These are phyloP conservation scores for Dryadula phaetusa DNA, from an alignment of 2,888 invertebrate genomes.

Conservation along the genomic window DNA sequence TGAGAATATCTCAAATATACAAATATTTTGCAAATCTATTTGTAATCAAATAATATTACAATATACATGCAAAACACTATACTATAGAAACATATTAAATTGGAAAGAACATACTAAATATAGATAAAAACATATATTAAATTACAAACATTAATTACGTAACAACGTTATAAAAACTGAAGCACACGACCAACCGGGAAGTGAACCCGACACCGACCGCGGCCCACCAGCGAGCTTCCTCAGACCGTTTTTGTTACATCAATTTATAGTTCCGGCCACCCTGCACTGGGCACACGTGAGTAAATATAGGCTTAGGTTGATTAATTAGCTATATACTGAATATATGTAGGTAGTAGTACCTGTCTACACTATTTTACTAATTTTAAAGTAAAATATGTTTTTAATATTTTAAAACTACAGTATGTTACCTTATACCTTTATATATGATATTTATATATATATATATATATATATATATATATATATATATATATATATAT, in stretches of 20 bases:
- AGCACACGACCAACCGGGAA: conserved; percentile 64
- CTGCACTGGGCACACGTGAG: conserved; percentile 62
- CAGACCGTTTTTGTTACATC: conserved; percentile 63
- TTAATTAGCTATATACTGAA: conserved; percentile 22
- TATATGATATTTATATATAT: too few species aligned
- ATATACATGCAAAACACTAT: not conserved
- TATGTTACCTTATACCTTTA: too few species aligned
- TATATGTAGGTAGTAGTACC: conserved; percentile 8
- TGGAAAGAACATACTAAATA: not conserved
- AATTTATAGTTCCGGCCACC: conserved; percentile 77
- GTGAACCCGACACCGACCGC: conserved; percentile 71
- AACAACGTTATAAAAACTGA: conserved; percentile 38
- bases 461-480: too few species aligned
- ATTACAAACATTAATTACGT: conserved; percentile 27
- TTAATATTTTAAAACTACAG: not conserved
- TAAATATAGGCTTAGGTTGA: conserved; percentile 58
- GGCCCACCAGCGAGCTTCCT: conserved; percentile 73
- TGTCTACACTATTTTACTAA: conserved; percentile 11
- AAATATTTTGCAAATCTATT: too few species aligned
- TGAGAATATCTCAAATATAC: too few species aligned
- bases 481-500: too few species aligned
- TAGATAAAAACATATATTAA: too few species aligned
- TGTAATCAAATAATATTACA: too few species aligned
- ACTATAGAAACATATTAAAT: not conserved
- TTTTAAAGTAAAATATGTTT: not conserved